Conservation (phyloP, 2,797 vertebrate genomes). For the Huso huso region DNA sequence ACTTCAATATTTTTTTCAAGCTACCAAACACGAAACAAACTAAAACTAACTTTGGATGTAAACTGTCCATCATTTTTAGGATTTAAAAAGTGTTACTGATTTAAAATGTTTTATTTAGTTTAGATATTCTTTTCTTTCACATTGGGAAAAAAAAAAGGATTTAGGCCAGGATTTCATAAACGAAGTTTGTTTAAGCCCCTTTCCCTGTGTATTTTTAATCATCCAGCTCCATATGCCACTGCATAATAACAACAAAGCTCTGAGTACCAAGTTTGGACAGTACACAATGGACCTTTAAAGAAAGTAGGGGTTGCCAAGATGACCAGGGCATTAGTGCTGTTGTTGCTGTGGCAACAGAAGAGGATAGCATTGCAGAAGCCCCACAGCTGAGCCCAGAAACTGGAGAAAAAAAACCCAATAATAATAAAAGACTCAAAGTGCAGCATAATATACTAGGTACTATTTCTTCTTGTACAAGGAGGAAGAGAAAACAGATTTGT, state of each 20-base stretch:
- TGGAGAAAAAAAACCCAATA: not conserved
- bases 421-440: not conserved
- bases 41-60: no score
- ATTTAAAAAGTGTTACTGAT: no score
- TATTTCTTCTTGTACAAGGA: constrained; percentile 2
- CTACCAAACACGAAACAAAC: no score
- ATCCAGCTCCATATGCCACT: constrained; percentile 3
- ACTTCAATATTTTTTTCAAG: no score
- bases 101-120: no score
- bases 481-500: constrained; percentile 10
- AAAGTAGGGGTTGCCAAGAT: constrained; percentile 7
- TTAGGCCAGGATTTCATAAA: no score
- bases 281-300: constrained; percentile 4
- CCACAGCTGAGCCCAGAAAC: constrained; percentile 6
- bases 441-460: constrained; percentile 2
- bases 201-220: constrained; percentile 8
- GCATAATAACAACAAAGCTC: not conserved
- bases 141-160: no score
- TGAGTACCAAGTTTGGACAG: not conserved
- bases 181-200: not conserved
- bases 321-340: constrained; percentile 14
- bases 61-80: no score
- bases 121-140: no score
- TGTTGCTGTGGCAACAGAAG: constrained; percentile 16
- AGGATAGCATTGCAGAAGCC: not conserved